Evolutionary conservation across 92 coral and sea anemone species (phyloP).

Genomic region (Paragorgia papillata): DNA sequence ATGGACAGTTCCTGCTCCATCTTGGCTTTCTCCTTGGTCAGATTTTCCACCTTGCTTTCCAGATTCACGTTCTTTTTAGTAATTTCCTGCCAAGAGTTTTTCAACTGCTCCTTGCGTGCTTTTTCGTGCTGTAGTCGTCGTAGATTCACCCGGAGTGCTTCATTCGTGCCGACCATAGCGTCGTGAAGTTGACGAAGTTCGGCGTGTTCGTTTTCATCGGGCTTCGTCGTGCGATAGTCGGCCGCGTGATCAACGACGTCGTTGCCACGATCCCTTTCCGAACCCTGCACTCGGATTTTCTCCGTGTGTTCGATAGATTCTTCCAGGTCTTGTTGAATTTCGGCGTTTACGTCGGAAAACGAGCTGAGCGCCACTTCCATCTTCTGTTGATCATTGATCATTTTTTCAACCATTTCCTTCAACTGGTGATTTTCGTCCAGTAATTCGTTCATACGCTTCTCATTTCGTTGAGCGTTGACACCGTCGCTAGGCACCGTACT

Average conservation of each 20-base stretch:
- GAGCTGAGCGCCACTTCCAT: slow-evolving; percentile 35
- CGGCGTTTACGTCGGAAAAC: slow-evolving; percentile 39
- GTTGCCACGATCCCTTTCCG: neutral
- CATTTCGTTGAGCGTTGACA: neutral
- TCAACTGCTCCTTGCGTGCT: slow-evolving; percentile 30
- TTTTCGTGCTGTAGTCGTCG: slow-evolving; percentile 36
- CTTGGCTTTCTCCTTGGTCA: slow-evolving; percentile 26
- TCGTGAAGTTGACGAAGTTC: slow-evolving; percentile 45
- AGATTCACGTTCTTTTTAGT: neutral
- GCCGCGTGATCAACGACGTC: slow-evolving; percentile 11
- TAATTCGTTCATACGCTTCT: slow-evolving; percentile 52
- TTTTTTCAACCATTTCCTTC: slow-evolving; percentile 62
- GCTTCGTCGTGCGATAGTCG: neutral
- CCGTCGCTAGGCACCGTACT: slow-evolving; percentile 1
- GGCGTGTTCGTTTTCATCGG: slow-evolving; percentile 11
- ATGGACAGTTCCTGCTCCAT: slow-evolving; percentile 11
- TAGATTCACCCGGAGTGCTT: slow-evolving; percentile 24
- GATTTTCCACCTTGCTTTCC: slow-evolving; percentile 16
- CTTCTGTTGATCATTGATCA: slow-evolving; percentile 58
- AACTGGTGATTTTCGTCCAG: slow-evolving; percentile 55
- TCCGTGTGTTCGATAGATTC: slow-evolving; percentile 35
- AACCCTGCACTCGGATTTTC: slow-evolving; percentile 23
- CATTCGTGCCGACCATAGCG: slow-evolving; percentile 43
- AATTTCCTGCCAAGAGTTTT: slow-evolving; percentile 16
- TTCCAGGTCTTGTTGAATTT: slow-evolving; percentile 25